Evolutionary conservation across 2,888 invertebrate genomes (phyloP).

Genomic region (Drosophila helvetica): DNA sequence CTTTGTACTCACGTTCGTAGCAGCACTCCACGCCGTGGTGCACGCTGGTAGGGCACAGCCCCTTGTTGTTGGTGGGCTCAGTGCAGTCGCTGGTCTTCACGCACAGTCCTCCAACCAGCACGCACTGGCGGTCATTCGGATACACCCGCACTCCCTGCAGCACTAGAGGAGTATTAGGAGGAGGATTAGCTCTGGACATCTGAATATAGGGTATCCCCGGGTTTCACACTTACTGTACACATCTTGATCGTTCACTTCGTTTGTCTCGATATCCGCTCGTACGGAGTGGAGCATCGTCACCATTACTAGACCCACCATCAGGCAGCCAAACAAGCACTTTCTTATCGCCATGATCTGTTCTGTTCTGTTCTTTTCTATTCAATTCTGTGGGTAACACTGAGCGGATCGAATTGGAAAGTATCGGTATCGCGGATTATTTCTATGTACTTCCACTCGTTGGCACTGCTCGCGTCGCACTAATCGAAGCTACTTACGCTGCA

Average conservation of each 20-base stretch:
- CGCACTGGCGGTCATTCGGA: slow-evolving; percentile 79
- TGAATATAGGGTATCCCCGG: background rate
- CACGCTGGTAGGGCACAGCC: slow-evolving; percentile 79
- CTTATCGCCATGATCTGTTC: slow-evolving; percentile 56
- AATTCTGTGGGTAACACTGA: slow-evolving; percentile 6
- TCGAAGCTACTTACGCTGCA: slow-evolving; percentile 60
- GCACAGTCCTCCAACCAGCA: slow-evolving; percentile 81
- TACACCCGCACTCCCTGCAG: slow-evolving; percentile 81
- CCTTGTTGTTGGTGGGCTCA: slow-evolving; percentile 76
- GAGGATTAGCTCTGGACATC: background rate
- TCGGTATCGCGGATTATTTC: slow-evolving; percentile 8
- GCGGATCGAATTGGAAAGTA: background rate
- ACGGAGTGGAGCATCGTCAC: slow-evolving; percentile 49
- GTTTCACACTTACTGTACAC: slow-evolving; percentile 73
- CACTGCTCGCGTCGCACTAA: slow-evolving; percentile 67
- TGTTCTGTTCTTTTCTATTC: background rate
- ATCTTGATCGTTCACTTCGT: slow-evolving; percentile 73
- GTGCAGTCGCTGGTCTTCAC: slow-evolving; percentile 79
- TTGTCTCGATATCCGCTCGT: slow-evolving; percentile 74
- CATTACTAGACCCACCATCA: slow-evolving; percentile 53
- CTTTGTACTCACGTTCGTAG: slow-evolving; percentile 80
- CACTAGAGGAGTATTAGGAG: slow-evolving; percentile 58
- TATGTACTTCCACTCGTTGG: slow-evolving; percentile 58
- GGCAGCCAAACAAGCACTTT: slow-evolving; percentile 55
- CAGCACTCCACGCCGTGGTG: slow-evolving; percentile 82